These are phyloP conservation scores for Hozukius guyotensis DNA, from an alignment of 2,797 vertebrate species.

Conservation along the genomic window DNA sequence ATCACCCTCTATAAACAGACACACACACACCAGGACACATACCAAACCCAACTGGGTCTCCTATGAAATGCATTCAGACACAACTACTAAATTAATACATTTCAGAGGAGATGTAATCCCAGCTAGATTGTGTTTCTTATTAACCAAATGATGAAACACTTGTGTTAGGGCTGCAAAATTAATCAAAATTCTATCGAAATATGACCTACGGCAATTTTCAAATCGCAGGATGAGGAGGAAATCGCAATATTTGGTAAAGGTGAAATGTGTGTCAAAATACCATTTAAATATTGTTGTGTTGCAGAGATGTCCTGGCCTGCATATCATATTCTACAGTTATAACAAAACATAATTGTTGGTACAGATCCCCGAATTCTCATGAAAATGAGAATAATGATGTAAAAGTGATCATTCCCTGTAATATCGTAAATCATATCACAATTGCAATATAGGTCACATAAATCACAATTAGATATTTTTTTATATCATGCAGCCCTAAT, in stretches of 20 bases:
- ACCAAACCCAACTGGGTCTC: neutral
- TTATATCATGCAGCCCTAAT: neutral
- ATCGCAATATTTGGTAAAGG: too few species aligned
- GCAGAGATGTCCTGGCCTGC: too few species aligned
- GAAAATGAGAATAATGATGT: neutral
- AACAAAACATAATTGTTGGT: neutral
- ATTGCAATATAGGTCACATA: neutral
- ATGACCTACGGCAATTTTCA: neutral
- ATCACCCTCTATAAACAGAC: neutral
- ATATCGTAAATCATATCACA: neutral
- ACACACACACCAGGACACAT: neutral
- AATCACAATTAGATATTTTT: too few species aligned
- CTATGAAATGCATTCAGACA: neutral
- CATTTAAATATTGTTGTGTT: too few species aligned
- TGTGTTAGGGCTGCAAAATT: neutral
- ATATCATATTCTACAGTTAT: too few species aligned
- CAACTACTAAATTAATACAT: neutral
- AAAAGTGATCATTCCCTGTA: neutral
- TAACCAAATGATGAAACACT: neutral
- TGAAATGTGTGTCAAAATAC: too few species aligned
- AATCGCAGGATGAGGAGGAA: too few species aligned
- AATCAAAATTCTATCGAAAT: neutral
- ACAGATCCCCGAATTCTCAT: neutral
- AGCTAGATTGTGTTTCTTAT: neutral
- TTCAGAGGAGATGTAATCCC: neutral